Base-by-base conservation (phyloP, 2,113 vertebrate genomes). In the Hirundichthys speculiger region DNA sequence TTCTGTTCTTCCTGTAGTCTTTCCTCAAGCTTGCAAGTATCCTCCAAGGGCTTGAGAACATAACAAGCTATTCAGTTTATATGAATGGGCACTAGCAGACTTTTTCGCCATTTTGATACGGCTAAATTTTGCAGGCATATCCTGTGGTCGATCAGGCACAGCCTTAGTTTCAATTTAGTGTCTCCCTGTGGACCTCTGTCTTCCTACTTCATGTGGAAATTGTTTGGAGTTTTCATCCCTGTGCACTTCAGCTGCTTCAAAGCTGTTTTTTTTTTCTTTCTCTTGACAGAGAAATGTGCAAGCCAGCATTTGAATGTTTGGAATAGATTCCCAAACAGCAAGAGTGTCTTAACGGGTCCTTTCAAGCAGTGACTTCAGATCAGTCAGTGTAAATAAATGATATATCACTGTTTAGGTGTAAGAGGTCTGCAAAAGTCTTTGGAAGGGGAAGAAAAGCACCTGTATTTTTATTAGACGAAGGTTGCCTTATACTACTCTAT, bases 141-240 rank as follows among this genome's bases (percentile, higher is more conserved):
- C 98, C 98, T 98, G 98, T 96, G 95, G 93, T 92, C 96, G 92
- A 92, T 94, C 92, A 87, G 92, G 89, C 94, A 95, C 98, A 98
- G 98, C 93, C 96, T 95, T 96, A 94, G 94, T 96, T 98, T 99
- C 96, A 96, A 98, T 98, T 98, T 94, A 92, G 94, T 92, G 91
- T 94, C 93, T 98, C 96, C 95, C 96, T 0, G 53, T 88, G 95
- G 97, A 93, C 78, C 84, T 62, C 88, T 82, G 91, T 93, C 94
- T 94, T 95, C 95, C 92, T 94, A 90, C 91, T 88, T 90, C 92
- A 95, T 92, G 89, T 93, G 94, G 94, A 96, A 96, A 95, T 91
- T 87, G 87, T 92, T 80, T 84, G 86, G 79, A 75, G 74, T 59
- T 83, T 82, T 82, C 66, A 72, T 79, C 83, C 79, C 71, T 20